A percentile compares a stretch with the other conserved stretches of the same genome.
Conservation (phyloP, 1,140 invertebrate genomes). For the Centruroides vittatus region DNA sequence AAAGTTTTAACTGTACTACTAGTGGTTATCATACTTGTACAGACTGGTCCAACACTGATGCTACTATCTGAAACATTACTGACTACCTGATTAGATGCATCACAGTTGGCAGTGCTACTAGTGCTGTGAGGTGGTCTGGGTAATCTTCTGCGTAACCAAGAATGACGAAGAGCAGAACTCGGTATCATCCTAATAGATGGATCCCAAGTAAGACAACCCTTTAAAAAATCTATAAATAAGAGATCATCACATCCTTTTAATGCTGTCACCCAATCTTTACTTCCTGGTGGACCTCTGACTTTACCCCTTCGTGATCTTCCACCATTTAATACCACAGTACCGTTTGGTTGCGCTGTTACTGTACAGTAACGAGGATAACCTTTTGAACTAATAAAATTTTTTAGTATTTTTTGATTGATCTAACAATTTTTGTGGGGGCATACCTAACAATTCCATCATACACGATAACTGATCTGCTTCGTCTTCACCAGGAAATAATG, state of each 20-base stretch:
- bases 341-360: slow-evolving; percentile 69
- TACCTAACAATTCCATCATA: slow-evolving; percentile 93
- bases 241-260: slow-evolving; percentile 92
- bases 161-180: slow-evolving; percentile 73
- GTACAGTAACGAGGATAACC: slow-evolving; percentile 95
- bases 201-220: slow-evolving; percentile 90
- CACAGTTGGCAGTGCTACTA: slow-evolving; percentile 9
- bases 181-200: slow-evolving; percentile 85
- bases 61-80: slow-evolving; percentile 8
- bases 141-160: slow-evolving; percentile 66
- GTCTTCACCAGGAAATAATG: slow-evolving; percentile 82
- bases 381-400: slow-evolving; percentile 81
- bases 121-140: slow-evolving; percentile 15
- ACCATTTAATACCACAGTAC: slow-evolving; percentile 63
- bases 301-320: slow-evolving; percentile 89
- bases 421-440: slow-evolving; percentile 81
- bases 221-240: slow-evolving; percentile 92
- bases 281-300: slow-evolving; percentile 79
- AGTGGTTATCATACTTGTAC: too few relatives aligned
- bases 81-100: slow-evolving; percentile 4
- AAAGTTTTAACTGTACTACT: too few relatives aligned
- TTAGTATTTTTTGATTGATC: slow-evolving; percentile 85
- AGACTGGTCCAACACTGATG: too few relatives aligned
- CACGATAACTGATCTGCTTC: slow-evolving; percentile 96
- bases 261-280: slow-evolving; percentile 71